A percentile compares a stretch with the other conserved stretches of the same genome.
These are phyloP conservation scores for Ormyrus nitidulus DNA, from an alignment of 2,888 invertebrate genomes.

Conservation along the genomic window DNA sequence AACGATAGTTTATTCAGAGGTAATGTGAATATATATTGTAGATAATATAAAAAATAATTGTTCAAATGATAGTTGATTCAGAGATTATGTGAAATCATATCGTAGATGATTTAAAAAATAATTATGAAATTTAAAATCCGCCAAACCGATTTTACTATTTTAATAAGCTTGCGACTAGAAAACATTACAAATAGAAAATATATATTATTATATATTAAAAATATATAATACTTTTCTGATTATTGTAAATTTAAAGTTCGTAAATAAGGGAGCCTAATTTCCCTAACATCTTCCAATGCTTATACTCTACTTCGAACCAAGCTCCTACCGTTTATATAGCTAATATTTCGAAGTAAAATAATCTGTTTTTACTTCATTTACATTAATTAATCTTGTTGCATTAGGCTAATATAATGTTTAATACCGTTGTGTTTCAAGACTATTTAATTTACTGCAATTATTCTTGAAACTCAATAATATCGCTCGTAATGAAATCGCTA, in stretches of 20 bases:
- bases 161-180: not conserved
- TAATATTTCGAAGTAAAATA: conserved; percentile 16
- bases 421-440: conserved; percentile 33
- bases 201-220: not conserved
- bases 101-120: conserved; percentile 20
- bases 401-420: conserved; percentile 23
- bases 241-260: no score
- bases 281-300: conserved; percentile 31
- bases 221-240: no score
- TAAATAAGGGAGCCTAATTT: no score
- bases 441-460: not conserved
- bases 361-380: conserved; percentile 15
- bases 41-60: conserved; percentile 15
- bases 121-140: conserved; percentile 16
- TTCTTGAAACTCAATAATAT: conserved; percentile 26
- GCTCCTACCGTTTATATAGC: conserved; percentile 32
- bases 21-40: conserved; percentile 24
- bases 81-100: conserved; percentile 20
- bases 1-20: conserved; percentile 19
- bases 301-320: conserved; percentile 33
- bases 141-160: not conserved
- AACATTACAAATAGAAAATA: not conserved
- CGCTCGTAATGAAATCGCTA: conserved; percentile 47
- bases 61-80: conserved; percentile 14
- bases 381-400: conserved; percentile 42